Base-by-base conservation (phyloP, 1,140 invertebrate species). In the Tyrophagus putrescentiae region DNA sequence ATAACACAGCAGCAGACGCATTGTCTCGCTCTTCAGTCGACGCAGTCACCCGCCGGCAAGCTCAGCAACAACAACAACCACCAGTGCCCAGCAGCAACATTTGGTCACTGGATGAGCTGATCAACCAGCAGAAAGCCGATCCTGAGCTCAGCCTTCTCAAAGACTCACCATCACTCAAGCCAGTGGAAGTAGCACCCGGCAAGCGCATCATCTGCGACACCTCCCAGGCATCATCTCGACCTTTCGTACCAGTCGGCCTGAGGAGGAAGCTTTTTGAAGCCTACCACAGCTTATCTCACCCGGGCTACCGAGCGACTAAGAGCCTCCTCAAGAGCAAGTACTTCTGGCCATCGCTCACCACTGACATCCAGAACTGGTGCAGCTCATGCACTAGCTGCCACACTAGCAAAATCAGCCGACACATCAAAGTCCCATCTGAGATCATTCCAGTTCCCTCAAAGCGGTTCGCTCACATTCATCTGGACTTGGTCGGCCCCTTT, bases 401-500 rank as follows among this genome's bases (percentile, higher is more conserved):
- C 29, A 42, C 31, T 41, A 21, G n/a, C 5, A 64, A 64, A 36
- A 27, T 64, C 5, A 53, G 9, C 18, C 21, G 31, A 7, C 57
- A 64, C 33, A 63, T 58, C 4, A 53, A 34, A n/a, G 6, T 66
- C 16, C 58, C 53, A 9, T 27, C 54, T 13, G 27, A 23, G 5
- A 39, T n/a, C 13, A 13, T 39, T n/a, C 13, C 36, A 13, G 13
- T 13, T 3, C 41, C 25, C 28, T 3, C 36, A 18, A 27, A 9
- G 0, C 39, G 58, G n/a, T 76, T 76, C 57, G 45, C 65, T 1
- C 70, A 75, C 59, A 63, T 78, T 0, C 72, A 78, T 64, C 60
- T 78, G 0, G 76, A 78, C 65, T 65, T 79, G 0, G 66, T 78
- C 4, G 71, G 73, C 0, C 75, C 71, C 0, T 48, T 78, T 2